phyloP scores from a whole-genome alignment of 2,113 vertebrate genomes.

The Cavia aperea region DNA sequence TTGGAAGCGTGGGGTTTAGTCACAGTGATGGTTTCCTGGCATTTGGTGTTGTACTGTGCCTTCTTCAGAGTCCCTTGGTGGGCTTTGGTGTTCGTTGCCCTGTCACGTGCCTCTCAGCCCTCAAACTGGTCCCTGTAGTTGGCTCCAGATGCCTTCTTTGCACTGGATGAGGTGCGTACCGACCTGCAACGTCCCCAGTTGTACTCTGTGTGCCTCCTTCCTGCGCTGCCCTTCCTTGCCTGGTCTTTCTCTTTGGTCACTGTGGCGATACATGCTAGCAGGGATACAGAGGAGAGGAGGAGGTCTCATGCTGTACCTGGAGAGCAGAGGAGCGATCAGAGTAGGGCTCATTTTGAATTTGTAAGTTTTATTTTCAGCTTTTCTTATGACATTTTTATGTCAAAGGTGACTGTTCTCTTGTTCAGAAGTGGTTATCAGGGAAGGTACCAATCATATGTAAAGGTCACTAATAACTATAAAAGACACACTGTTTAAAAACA shows the following conservation, averaged over 20 bases:
- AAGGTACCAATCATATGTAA: background rate
- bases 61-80: background rate
- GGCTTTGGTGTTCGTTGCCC: background rate
- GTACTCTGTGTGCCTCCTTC: background rate
- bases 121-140: background rate
- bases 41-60: background rate
- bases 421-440: background rate
- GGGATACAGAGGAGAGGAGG: background rate
- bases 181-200: background rate
- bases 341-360: background rate
- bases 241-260: background rate
- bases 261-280: background rate
- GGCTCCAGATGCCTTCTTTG: background rate
- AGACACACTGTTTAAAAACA: background rate
- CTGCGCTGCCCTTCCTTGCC: background rate
- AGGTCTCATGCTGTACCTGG: background rate
- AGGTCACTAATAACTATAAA: background rate
- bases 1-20: background rate
- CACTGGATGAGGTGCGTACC: background rate
- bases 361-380: constrained; percentile 28
- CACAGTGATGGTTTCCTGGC: background rate
- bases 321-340: background rate
- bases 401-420: background rate
- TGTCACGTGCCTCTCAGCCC: background rate
- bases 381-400: background rate